Evolutionary conservation across 2,797 vertebrate genomes (phyloP).

Genomic region (Pangasius djambal): DNA sequence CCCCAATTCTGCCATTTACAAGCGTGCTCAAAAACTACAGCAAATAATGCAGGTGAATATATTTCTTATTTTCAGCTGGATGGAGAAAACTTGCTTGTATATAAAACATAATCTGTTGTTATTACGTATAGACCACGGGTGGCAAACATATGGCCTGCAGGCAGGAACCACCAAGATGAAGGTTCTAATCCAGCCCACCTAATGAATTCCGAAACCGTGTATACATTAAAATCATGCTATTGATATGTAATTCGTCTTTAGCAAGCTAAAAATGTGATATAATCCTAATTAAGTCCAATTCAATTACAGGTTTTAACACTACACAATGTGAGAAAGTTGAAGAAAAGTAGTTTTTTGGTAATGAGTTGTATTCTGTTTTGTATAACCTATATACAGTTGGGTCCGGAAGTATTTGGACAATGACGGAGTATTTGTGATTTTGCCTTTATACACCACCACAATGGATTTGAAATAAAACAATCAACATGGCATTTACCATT

Average conservation of each 20-base stretch:
- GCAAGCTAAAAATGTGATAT: background rate
- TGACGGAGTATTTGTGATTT: too few species aligned
- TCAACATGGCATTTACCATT: too few species aligned
- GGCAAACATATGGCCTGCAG: background rate
- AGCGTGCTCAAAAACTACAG: conserved; percentile 94
- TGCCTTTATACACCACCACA: too few species aligned
- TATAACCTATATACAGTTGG: too few species aligned
- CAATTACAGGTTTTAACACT: background rate
- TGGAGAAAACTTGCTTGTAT: background rate
- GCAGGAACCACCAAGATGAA: background rate
- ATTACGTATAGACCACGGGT: background rate
- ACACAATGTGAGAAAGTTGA: too few species aligned
- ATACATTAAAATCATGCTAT: background rate
- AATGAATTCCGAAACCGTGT: background rate
- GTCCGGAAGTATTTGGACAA: too few species aligned
- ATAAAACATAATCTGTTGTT: background rate
- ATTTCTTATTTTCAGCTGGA: background rate
- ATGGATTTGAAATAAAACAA: too few species aligned
- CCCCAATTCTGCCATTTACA: conserved; percentile 96
- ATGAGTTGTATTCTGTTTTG: too few species aligned
- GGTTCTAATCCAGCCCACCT: background rate
- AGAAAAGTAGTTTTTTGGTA: too few species aligned
- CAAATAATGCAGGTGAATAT: conserved; percentile 92
- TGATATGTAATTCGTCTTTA: background rate
- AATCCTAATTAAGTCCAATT: background rate